Evolutionary conservation across 2,113 vertebrate genomes (phyloP).

Genomic region (Psephotus haematonotus): DNA sequence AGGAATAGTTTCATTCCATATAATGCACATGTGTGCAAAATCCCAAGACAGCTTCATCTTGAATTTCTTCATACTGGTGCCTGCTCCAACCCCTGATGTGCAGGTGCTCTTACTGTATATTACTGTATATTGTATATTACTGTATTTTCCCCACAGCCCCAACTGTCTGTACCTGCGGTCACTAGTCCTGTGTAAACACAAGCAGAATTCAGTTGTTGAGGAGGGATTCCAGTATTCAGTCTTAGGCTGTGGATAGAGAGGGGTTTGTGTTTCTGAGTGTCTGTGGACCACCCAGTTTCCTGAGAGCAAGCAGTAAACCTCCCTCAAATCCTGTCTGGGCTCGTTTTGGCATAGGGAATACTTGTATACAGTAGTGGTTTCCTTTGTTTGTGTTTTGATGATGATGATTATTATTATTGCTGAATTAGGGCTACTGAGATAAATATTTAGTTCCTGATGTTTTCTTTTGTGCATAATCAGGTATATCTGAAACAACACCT

Average conservation of each 20-base stretch:
- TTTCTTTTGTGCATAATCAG: background rate
- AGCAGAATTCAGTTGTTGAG: background rate
- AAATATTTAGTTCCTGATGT: slow-evolving; percentile 13
- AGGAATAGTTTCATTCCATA: background rate
- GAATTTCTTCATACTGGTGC: background rate
- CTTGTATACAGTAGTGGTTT: slow-evolving; percentile 47
- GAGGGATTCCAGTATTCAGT: background rate
- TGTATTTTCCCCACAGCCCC: background rate
- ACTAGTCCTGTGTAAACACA: background rate
- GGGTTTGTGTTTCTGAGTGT: background rate
- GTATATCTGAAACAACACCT: background rate
- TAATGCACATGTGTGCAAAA: background rate
- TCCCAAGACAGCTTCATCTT: background rate
- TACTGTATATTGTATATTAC: background rate
- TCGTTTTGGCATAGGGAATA: background rate
- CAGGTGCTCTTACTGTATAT: background rate
- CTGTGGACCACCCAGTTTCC: slow-evolving; percentile 51
- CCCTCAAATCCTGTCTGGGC: slow-evolving; percentile 24
- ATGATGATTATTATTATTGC: background rate
- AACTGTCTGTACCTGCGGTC: background rate
- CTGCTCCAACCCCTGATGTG: background rate
- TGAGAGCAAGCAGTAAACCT: background rate
- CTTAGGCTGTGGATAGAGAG: background rate
- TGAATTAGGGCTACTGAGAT: background rate
- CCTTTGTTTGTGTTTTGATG: slow-evolving; percentile 51